Conservation (phyloP, 2,113 vertebrate genomes). For the Numenius arquata region DNA sequence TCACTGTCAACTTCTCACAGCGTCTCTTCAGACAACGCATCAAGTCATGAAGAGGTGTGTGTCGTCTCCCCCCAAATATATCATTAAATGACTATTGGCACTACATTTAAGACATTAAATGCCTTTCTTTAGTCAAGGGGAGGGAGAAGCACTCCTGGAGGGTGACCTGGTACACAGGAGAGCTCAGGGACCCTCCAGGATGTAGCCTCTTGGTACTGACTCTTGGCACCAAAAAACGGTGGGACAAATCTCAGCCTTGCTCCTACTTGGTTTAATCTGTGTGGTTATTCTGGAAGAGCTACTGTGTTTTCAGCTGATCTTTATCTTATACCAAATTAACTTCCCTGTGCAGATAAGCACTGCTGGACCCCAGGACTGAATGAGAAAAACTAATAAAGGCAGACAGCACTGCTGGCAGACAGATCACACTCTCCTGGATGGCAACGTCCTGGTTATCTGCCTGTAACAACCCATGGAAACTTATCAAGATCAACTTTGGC, state of each 20-base stretch:
- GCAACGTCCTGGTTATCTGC: not conserved
- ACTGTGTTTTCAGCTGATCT: not conserved
- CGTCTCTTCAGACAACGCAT: not conserved
- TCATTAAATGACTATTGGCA: not conserved
- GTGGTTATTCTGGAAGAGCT: not conserved
- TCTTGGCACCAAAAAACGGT: not conserved
- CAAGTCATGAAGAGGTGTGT: not conserved
- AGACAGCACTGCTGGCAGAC: not conserved
- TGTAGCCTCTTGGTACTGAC: not conserved
- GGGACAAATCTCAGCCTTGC: not conserved
- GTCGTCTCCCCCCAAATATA: not conserved
- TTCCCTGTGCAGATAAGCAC: not conserved
- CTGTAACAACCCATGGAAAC: not conserved
- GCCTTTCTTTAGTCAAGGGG: not conserved
- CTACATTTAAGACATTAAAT: not conserved
- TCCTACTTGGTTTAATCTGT: not conserved
- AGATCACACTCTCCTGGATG: rapidly evolving
- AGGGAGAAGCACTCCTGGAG: not conserved
- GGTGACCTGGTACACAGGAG: rapidly evolving
- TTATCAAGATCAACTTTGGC: not conserved
- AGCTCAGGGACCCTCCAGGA: not conserved
- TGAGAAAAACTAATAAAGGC: not conserved
- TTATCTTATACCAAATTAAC: not conserved
- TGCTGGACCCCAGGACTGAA: not conserved
- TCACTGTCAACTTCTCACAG: not conserved